These are phyloP conservation scores for Henricia sp. DNA, from an alignment of 53 echinoderm and acorn worm species.

Conservation along the genomic window DNA sequence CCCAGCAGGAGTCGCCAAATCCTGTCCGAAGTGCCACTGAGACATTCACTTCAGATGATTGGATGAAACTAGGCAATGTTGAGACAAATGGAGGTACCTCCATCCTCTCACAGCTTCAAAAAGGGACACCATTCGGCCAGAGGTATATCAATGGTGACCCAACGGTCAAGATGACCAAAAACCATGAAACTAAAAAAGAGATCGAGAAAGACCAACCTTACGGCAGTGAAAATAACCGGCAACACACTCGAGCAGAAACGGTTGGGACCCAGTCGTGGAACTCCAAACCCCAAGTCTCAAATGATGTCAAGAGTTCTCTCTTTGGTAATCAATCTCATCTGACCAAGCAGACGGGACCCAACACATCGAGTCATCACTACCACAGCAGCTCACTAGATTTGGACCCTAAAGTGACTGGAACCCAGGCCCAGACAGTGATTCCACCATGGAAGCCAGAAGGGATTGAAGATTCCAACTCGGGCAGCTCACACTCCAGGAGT, in stretches of 20 bases:
- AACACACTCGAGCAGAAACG: background rate
- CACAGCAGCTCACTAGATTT: constrained; percentile 49
- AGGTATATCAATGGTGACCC: constrained; percentile 55
- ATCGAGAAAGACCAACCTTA: constrained; percentile 14
- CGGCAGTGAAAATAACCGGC: constrained; percentile 3
- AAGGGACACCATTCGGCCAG: constrained; percentile 51
- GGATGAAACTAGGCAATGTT: constrained; percentile 63
- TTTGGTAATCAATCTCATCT: constrained; percentile 24
- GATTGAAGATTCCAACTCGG: background rate
- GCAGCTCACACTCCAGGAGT: constrained; percentile 34
- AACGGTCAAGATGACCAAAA: constrained; percentile 6
- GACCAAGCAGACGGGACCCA: background rate
- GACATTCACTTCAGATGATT: constrained; percentile 66
- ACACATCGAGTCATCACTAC: constrained; percentile 17
- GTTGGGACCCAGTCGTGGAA: constrained; percentile 2
- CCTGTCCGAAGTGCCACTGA: constrained; percentile 4
- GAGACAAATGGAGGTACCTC: constrained; percentile 52
- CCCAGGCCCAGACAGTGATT: constrained; percentile 18
- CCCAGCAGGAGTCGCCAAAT: constrained; percentile 42
- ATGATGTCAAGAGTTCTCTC: constrained; percentile 17
- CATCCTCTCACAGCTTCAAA: constrained; percentile 70
- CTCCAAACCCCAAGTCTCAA: constrained; percentile 8
- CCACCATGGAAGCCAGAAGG: constrained; percentile 32
- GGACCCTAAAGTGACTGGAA: constrained; percentile 28
- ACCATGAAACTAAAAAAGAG: constrained; percentile 32